Base-by-base conservation (phyloP, 2,797 vertebrate genomes). In the Emys orbicularis region DNA sequence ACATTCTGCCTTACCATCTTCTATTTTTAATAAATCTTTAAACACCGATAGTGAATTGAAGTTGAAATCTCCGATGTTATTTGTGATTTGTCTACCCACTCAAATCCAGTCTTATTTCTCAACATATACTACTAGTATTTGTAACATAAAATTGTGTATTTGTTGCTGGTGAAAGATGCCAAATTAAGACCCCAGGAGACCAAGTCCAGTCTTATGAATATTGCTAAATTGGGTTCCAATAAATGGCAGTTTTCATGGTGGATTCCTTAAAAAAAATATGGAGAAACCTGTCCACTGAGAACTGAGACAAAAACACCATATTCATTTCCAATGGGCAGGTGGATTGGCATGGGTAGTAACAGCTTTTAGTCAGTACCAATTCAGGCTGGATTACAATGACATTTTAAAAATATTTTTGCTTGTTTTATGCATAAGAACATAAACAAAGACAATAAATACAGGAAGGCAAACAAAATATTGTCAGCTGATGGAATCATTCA, bases 101-200 rank as follows among this genome's bases (percentile, higher is more conserved):
- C n/a, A 95, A 76, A n/a, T 1, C 4, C 53, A 2, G 5, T 87
- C 87, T 84, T 79, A 1, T 0, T 77, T 59, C 56, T 29, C 56
- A 59, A 29, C 27, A 59, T 59, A 59, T 50, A 50, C 31, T 65
- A 77, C 86, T 18, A 34, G 0, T 18, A 72, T 53, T 86, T 68
- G 80, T 31, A n/a, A 72, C 23, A 27, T 1, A 74, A 86, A 90
- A 74, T 13, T 12, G 0, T n/a, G 37, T 0, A 6, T 12, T 72
- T 37, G 56, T 50, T 49, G 0, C 8, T 52, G 3, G 1, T 81
- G 25, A 80, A 86, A 47, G 6, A 41, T 5, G 44, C 12, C 44
- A 61, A 52, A 81, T 41, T 37, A 57, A 5, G 83, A 8, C 9
- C 2, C 21, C 21, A 81, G 15, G 86, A 79, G 1, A 74, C 84